These are phyloP conservation scores for Epicauta chinensis DNA, from an alignment of 1,140 invertebrate genomes.

Conservation along the genomic window DNA sequence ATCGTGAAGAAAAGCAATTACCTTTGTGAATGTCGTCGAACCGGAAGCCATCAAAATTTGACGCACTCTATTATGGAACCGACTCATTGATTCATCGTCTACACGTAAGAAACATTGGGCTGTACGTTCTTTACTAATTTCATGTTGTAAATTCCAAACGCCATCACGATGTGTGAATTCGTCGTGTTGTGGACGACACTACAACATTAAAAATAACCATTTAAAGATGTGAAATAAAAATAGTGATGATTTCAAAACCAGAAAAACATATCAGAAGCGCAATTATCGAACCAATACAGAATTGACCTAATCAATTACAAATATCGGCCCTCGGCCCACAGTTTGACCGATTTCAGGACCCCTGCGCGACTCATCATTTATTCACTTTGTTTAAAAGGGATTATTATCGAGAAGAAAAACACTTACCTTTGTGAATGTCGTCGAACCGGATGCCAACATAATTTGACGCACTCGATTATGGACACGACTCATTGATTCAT, in stretches of 20 bases:
- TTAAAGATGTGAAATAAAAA: too few species aligned
- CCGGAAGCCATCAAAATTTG: slow-evolving; percentile 99
- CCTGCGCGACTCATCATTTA: too few species aligned
- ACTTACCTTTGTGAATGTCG: slow-evolving; percentile 91
- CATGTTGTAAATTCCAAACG: slow-evolving; percentile 99
- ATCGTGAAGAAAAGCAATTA: too few species aligned
- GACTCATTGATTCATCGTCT: slow-evolving; percentile 94
- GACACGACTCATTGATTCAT: slow-evolving; percentile 94
- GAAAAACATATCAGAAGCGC: too few species aligned
- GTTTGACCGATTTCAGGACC: too few species aligned
- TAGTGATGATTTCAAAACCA: too few species aligned
- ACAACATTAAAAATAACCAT: slow-evolving; percentile 13
- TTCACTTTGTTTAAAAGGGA: too few species aligned
- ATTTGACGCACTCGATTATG: slow-evolving; percentile 99
- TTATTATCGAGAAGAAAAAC: too few species aligned
- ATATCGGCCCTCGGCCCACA: too few species aligned
- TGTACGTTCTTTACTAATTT: slow-evolving; percentile 97
- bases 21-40: slow-evolving; percentile 98
- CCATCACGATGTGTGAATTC: slow-evolving; percentile 96
- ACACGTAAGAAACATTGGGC: slow-evolving; percentile 98
- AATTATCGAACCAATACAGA: too few species aligned
- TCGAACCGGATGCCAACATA: slow-evolving; percentile 99
- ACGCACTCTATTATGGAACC: slow-evolving; percentile 97
- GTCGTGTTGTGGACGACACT: slow-evolving; percentile 92
- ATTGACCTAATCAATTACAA: too few species aligned